Evolutionary conservation across 1,140 invertebrate species (phyloP), one percentile per base, ranked within the genome.

Genomic region (Mycetomoellerius zeteki): DNA sequence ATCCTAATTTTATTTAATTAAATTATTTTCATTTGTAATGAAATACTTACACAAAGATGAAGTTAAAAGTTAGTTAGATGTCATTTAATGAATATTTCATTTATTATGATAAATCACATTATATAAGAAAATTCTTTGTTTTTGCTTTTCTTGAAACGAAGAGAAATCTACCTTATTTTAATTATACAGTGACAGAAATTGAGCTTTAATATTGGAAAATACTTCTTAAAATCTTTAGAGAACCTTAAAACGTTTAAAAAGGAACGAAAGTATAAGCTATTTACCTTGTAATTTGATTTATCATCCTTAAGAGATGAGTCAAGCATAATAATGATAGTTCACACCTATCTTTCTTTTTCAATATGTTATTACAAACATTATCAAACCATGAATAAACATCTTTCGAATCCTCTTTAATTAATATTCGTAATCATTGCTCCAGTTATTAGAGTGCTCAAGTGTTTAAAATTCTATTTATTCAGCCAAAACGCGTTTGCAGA

Each of bases 391-490:
- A 50, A 8, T 12, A 21, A 43, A 43, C 65, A 4, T 21, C 24
- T 37, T 71, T 5, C n/a, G 4, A 37, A 16, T 72, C 12, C 10
- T 19, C 24, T n/a, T 82, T 58, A 43, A 80, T 69, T 43, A 81
- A 62, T 73, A 60, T 14, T 50, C 52, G 19, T 60, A 43, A 71
- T 43, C 6, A 62, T 62, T n/a, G 27, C 19, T n/a, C 14, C 7
- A 37, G 7, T 5, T 37, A 33, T 12, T 10, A 1, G 5, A 14
- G 27, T 27, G 19, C 47, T 47, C 14, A 14, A 27, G 16, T 43
- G 27, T 33, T 62, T 50, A 60, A 84, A 73, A 75, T 84, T 75
- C 27, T 47, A 62, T 62, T 75, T 75, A 56, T 1, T 3, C n/a
- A 4, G 19, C 14, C 27, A 30, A 47, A 24, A 8, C 19, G 80